A percentile compares a stretch with the other conserved stretches of the same genome.
Evolutionary conservation across 2,113 vertebrate species (phyloP).

Genomic region (Carettochelys insculpta): DNA sequence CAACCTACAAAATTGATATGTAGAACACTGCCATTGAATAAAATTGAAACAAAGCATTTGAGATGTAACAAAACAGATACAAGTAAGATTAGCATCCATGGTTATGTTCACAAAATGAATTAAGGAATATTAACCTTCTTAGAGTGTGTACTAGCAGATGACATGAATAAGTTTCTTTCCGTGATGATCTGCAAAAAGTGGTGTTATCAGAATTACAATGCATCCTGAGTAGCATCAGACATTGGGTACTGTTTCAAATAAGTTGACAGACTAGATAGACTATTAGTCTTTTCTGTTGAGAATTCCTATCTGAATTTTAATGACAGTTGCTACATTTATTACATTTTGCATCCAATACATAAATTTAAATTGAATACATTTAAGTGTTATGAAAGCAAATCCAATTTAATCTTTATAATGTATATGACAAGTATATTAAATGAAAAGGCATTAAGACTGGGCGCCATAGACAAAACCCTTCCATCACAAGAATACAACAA

Average conservation of each 20-base stretch:
- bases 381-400: neutral
- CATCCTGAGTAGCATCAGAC: neutral
- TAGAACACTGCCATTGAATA: accelerated
- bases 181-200: neutral
- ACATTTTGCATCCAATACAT: neutral
- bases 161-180: neutral
- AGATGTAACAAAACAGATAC: neutral
- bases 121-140: neutral
- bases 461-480: neutral
- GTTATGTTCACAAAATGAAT: neutral
- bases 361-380: neutral
- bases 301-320: neutral
- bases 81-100: neutral
- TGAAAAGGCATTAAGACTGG: neutral
- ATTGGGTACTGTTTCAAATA: neutral
- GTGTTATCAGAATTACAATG: neutral
- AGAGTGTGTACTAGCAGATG: neutral
- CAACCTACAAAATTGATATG: neutral
- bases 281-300: neutral
- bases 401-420: neutral
- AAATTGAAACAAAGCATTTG: neutral
- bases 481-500: constrained; percentile 50
- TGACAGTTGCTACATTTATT: neutral
- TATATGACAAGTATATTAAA: neutral
- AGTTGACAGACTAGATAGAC: neutral